Percentiles rank a stretch among this genome's conserved stretches.
These are phyloP conservation scores for Paraescarpia echinospica DNA, from an alignment of 1,140 invertebrate genomes.

Conservation along the genomic window DNA sequence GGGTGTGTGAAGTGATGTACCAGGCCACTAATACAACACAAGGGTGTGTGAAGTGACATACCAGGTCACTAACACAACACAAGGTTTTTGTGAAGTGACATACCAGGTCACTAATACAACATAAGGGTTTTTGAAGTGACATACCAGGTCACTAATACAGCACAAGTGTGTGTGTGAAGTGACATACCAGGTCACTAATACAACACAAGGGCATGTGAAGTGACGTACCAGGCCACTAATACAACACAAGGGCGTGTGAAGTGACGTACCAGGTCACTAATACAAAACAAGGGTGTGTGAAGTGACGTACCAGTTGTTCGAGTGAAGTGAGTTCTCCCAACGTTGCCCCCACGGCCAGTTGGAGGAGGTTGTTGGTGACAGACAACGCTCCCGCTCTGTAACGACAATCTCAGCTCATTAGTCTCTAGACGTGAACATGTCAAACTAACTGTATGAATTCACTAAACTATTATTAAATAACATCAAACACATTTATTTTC, in stretches of 20 bases:
- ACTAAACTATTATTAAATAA: too few species aligned
- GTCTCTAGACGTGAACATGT: neutral
- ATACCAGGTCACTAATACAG: too few species aligned
- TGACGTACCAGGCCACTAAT: constrained; percentile 65
- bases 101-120: too few species aligned
- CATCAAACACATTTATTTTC: too few species aligned
- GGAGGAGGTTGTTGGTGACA: constrained; percentile 67
- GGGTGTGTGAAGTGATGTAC: constrained; percentile 52
- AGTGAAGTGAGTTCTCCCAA: constrained; percentile 71
- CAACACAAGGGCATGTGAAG: too few species aligned
- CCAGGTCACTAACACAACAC: too few species aligned
- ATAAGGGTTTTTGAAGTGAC: neutral
- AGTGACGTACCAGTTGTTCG: constrained; percentile 65
- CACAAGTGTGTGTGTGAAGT: too few species aligned
- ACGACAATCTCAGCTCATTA: neutral
- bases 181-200: constrained; percentile 65
- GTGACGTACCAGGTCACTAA: constrained; percentile 64
- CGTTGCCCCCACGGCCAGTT: constrained; percentile 64
- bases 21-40: too few species aligned
- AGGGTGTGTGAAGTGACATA: constrained; percentile 48
- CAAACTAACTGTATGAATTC: too few species aligned
- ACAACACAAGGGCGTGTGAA: too few species aligned
- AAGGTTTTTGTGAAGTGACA: neutral
- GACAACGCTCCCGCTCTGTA: constrained; percentile 58
- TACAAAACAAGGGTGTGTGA: too few species aligned